phyloP scores from a whole-genome alignment of 2,888 invertebrate species.

The Chymomyza procnemis region DNA sequence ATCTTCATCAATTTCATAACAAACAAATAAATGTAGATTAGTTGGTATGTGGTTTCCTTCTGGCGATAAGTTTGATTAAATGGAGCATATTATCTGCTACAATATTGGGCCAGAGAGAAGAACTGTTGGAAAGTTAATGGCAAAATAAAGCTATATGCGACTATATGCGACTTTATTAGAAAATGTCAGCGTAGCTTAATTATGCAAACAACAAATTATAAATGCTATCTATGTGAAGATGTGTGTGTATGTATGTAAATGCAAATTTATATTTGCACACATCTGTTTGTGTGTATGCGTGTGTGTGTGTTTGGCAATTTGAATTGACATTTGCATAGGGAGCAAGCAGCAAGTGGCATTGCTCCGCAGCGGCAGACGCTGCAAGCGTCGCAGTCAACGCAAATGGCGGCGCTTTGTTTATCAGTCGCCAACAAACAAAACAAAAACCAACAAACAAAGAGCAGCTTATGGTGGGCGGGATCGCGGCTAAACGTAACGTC shows the following conservation, averaged over 20 bases:
- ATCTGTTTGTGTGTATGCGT: not conserved
- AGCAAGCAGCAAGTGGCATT: not conserved
- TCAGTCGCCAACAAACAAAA: not conserved
- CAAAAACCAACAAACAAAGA: not conserved
- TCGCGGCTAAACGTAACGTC: not conserved
- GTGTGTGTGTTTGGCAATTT: not conserved
- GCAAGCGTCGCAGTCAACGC: not conserved
- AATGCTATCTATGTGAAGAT: slow-evolving; percentile 1
- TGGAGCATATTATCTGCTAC: too few relatives aligned
- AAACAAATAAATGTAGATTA: too few relatives aligned
- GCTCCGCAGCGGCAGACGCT: not conserved
- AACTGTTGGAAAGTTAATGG: not conserved
- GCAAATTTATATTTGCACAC: too few relatives aligned
- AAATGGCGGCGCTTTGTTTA: not conserved
- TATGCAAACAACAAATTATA: slow-evolving; percentile 30
- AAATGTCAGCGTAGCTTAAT: not conserved
- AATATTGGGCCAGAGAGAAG: too few relatives aligned
- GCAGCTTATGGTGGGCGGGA: not conserved
- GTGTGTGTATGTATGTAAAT: not conserved
- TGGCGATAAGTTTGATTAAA: too few relatives aligned
- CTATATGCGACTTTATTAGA: not conserved
- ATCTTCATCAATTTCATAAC: too few relatives aligned
- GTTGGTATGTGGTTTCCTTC: too few relatives aligned
- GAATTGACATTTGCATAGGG: not conserved
- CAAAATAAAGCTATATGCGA: not conserved